A percentile compares a stretch with the other conserved stretches of the same genome.
Conservation (phyloP, 2,888 invertebrate genomes). For the Calameuta filiformis region DNA sequence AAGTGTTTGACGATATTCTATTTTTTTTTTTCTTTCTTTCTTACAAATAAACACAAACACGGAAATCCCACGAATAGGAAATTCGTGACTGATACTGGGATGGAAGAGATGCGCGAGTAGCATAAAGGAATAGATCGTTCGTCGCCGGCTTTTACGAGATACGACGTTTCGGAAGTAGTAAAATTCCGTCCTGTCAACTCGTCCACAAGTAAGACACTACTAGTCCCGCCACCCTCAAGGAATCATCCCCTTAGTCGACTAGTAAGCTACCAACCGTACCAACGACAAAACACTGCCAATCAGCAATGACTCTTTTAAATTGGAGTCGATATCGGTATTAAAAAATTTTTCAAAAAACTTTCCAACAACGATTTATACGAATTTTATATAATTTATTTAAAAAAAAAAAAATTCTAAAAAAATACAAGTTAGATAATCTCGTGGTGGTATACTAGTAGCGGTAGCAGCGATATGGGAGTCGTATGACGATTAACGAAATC, state of each 20-base stretch:
- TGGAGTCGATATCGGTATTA: too few species aligned
- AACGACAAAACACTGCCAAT: neutral
- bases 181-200: slow-evolving; percentile 50
- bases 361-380: neutral
- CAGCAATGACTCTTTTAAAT: neutral
- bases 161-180: slow-evolving; percentile 52
- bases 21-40: neutral
- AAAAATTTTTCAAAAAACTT: neutral
- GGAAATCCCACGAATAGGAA: neutral
- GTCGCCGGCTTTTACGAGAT: slow-evolving; percentile 44
- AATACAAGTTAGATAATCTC: neutral
- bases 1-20: neutral
- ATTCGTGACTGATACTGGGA: neutral
- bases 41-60: neutral
- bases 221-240: neutral
- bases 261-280: neutral
- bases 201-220: slow-evolving; percentile 22
- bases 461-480: neutral
- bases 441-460: neutral
- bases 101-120: neutral
- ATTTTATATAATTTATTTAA: too few species aligned
- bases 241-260: neutral
- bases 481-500: neutral
- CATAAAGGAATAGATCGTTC: slow-evolving; percentile 6
- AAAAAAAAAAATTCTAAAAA: too few species aligned